These are phyloP conservation scores for Scrobipalpa atriplicella DNA, from an alignment of 2,888 invertebrate genomes.

Conservation along the genomic window DNA sequence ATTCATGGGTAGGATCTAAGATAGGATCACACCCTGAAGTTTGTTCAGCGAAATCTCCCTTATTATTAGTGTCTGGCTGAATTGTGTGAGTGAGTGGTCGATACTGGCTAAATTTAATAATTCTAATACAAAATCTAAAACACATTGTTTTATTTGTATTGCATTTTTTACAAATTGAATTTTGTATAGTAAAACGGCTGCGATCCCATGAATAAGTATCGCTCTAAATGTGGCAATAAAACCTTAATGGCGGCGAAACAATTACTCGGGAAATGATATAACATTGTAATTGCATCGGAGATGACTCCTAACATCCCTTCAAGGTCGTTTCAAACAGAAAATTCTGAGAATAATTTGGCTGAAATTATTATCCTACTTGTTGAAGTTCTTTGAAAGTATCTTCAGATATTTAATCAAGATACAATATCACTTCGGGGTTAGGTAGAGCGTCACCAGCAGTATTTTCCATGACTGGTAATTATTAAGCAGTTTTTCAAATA, in stretches of 20 bases:
- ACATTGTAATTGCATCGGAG: constrained; percentile 18
- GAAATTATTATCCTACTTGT: not conserved
- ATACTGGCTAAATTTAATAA: no score
- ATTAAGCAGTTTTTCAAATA: no score
- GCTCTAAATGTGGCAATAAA: constrained; percentile 20
- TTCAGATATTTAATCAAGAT: no score
- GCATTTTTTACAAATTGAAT: not conserved
- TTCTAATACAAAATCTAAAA: no score
- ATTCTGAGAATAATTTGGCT: not conserved
- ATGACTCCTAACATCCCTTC: not conserved
- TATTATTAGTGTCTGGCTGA: no score
- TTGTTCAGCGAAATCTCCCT: no score
- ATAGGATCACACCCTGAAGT: no score
- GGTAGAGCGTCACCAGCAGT: no score
- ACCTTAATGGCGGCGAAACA: constrained; percentile 20
- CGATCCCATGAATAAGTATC: constrained; percentile 8
- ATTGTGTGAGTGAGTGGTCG: no score
- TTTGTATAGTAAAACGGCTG: not conserved
- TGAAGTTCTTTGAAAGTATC: not conserved
- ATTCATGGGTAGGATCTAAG: no score
- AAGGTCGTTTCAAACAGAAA: not conserved
- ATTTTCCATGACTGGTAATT: no score
- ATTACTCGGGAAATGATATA: constrained; percentile 17
- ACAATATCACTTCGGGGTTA: no score
- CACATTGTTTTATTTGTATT: not conserved